These are phyloP conservation scores for Orchesella flavescens DNA, from an alignment of 2,888 invertebrate species.

Conservation along the genomic window DNA sequence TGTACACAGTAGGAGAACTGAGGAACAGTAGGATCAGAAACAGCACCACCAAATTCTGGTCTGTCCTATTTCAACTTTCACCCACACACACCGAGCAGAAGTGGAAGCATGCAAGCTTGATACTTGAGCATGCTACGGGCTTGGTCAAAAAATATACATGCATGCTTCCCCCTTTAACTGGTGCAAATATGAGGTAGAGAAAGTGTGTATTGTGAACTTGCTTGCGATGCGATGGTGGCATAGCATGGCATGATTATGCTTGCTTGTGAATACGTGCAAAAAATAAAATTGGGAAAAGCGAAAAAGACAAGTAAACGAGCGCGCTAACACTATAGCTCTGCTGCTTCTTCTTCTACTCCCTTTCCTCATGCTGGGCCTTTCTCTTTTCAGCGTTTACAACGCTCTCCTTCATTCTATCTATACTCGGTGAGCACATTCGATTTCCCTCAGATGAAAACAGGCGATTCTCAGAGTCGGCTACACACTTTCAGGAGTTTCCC, in stretches of 20 bases:
- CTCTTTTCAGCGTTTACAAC: no score
- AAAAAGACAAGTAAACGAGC: not conserved
- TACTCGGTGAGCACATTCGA: conserved; percentile 25
- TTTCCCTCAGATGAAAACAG: conserved; percentile 48
- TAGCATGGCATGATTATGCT: not conserved
- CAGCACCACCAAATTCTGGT: not conserved
- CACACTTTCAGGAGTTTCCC: conserved; percentile 3
- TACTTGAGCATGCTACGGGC: not conserved
- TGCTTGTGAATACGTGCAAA: not conserved
- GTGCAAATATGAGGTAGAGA: not conserved
- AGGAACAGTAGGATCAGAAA: no score
- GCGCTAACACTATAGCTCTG: not conserved
- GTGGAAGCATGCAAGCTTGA: not conserved
- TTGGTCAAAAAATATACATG: conserved; percentile 8
- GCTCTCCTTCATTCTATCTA: not conserved
- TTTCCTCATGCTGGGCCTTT: not conserved
- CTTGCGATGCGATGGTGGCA: not conserved
- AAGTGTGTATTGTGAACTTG: not conserved
- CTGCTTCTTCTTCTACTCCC: conserved; percentile 4
- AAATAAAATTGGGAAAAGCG: not conserved
- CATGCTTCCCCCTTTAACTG: not conserved
- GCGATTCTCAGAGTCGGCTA: conserved; percentile 29
- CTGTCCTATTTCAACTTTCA: conserved; percentile 4
- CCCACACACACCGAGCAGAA: not conserved
- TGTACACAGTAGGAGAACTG: no score